Evolutionary conservation across 2,888 invertebrate genomes (phyloP), one percentile per base, ranked within the genome.

Genomic region (Lepas anatifera): DNA sequence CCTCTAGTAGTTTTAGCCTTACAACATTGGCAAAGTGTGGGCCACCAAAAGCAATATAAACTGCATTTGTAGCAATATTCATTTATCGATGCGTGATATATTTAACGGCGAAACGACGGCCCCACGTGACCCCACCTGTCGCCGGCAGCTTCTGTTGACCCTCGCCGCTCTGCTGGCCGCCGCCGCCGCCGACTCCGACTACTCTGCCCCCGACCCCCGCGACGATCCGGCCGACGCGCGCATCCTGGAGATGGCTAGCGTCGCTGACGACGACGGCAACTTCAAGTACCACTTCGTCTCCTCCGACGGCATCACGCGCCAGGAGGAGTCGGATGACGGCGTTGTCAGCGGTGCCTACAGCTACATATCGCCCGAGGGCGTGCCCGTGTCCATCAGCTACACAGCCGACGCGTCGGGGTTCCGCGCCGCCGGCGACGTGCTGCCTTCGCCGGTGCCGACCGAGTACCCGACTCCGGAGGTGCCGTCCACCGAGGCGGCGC

Each of bases 401-500:
- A 35, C 35, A 35, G 58, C 58, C 35, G 35, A 58, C 58, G 35
- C 35, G 35, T 35, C 22, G 35, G 58, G 58, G 25, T 58, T 58
- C 58, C 58, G 58, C 35, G 58, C 58, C 35, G 58, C 32, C 10
- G 25, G 58, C 58, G 58, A 58, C 58, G 32, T 35, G 58, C 58
- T 58, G 58, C 58, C 35, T 7, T 22, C 58, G 32, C 58, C 58
- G 18, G 58, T 58, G 22, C 32, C 58, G 29, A 58, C 58, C 58
- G 58, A 58, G 35, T 58, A 58, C 58, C 58, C 58, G 58, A 58
- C 58, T 22, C 58, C 58, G 18, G 58, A 35, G 32, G 58, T 58
- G 58, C 58, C 58, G 35, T 32, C 58, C 58, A 58, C 58, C 32
- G 58, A 58, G 35, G 58, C 22, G 58, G 35, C 58, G 58, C 32